phyloP scores from a whole-genome alignment of 2,113 vertebrate genomes.

The Eubucco bourcierii region DNA sequence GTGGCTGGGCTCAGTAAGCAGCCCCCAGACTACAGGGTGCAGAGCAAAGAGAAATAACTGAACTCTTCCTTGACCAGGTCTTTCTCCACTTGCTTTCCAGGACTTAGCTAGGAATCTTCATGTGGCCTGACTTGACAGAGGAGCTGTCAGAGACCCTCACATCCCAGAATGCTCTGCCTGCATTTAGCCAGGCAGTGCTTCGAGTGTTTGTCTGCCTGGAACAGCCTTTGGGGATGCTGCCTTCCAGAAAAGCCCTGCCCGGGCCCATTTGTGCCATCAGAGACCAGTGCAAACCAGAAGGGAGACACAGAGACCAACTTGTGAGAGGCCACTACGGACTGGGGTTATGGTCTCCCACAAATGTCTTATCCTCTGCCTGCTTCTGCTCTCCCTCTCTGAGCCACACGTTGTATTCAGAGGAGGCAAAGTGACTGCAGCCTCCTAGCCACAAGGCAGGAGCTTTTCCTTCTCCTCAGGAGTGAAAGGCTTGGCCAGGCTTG shows the following conservation, averaged over 20 bases:
- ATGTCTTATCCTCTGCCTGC: background rate
- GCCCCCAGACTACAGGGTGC: background rate
- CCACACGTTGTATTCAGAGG: background rate
- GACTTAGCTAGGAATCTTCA: background rate
- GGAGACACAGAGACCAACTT: background rate
- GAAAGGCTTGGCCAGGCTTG: background rate
- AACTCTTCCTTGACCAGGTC: background rate
- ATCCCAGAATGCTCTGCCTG: background rate
- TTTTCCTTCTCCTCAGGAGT: background rate
- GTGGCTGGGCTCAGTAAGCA: background rate
- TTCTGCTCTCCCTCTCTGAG: background rate
- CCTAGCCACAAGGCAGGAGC: background rate
- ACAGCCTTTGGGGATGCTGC: background rate
- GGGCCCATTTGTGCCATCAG: background rate
- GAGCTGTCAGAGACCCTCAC: background rate
- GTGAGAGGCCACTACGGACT: background rate
- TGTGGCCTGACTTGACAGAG: background rate
- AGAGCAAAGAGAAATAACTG: background rate
- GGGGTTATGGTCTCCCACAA: background rate
- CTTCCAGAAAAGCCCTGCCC: background rate
- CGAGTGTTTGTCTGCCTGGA: background rate
- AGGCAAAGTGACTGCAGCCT: background rate
- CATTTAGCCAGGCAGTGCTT: background rate
- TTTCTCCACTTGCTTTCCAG: background rate
- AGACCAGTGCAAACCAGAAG: background rate